Evolutionary conservation across 1,140 invertebrate species (phyloP), one percentile per base, ranked within the genome.

Genomic region (Bursaphelenchus mucronatus): DNA sequence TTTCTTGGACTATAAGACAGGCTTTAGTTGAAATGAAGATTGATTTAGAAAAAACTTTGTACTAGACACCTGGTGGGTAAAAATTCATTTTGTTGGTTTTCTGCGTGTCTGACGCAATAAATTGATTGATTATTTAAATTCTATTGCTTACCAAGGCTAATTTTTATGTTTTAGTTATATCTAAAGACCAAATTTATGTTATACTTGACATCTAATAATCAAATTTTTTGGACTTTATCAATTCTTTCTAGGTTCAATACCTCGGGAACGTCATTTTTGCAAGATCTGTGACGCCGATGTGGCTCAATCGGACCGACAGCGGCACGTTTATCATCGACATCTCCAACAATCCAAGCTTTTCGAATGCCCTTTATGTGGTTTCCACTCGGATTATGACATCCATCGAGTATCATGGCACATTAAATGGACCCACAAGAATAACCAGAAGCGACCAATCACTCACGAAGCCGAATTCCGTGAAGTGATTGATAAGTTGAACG

Each of bases 371-470:
- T 19, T 76, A 0, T 76, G 74, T 46, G 65, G 67, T 10, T 76
- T 76, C 19, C 52, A 67, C 10, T 75, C 71, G 4, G 77, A 77
- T 56, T 76, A 76, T 58, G 74, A 76, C 55, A 59, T 76, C 7
- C 74, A 76, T 52, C 19, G 74, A 40, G 74, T 76, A 17, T 77
- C 76, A 61, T 74, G 75, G 71, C 74, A 76, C 50, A 70, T 76
- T 6, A 76, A 76, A 54, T 75, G 75, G 67, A 65, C 65, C 19
- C 72, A 75, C 57, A 74, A 74, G 54, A 8, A 58, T 10, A 62
- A 15, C 17, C 49, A 51, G 13, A 30, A 73, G 30, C 71, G 77
- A 50, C 75, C 74, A 13, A 69, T 76, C n/a, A 75, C 75, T 9
- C 74, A 76, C 54, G 74, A 76, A 43, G 44, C 56, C 15, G 41